Base-by-base conservation (phyloP, 2,888 invertebrate species). In the Axea sp. region DNA sequence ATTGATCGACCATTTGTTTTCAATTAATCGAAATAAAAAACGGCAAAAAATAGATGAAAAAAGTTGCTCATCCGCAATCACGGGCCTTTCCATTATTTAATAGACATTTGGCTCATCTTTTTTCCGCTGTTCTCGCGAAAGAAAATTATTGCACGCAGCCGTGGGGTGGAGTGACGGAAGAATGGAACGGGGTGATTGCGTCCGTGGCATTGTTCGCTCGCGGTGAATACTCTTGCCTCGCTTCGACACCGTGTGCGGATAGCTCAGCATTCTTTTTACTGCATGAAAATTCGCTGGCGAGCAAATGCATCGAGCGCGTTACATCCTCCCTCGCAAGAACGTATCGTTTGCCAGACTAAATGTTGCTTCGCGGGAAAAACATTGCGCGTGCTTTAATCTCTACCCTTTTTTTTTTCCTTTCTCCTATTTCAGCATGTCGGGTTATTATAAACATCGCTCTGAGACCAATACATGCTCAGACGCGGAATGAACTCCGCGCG, bases 121-220 rank as follows among this genome's bases (percentile, higher is more conserved):
- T 55, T 57, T 35, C 31, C 35, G 14, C 35, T 12, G 55, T 55
- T 57, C 47, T 62, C 37, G 31, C 14, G 51, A 45, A 73, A 64
- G 68, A 68, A 73, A 73, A 73, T 73, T 68, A 73, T 68, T 59
- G 64, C 73, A 73, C 73, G 68, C 51, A 73, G 73, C 68, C 53
- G 57, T 57, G 45, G 67, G 35, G 47, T 49, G 30, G 59, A 67
- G 51, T 51, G 68, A 51, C 62, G 51, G 62, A 64, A 64, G 59
- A 68, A 73, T 73, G 59, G 30, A 68, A 64, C 53, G 57, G 47
- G 67, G 49, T 68, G 67, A 73, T 73, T 73, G 47, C 73, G 39
- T 62, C 62, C 62, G 68, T 28, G 55, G 62, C 62, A 73, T 68
- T 68, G 73, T 73, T 73, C 67, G 59, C 43, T 47, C 59, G 41